Conservation (phyloP, 2,113 vertebrate species). For the Cinclus cinclus region DNA sequence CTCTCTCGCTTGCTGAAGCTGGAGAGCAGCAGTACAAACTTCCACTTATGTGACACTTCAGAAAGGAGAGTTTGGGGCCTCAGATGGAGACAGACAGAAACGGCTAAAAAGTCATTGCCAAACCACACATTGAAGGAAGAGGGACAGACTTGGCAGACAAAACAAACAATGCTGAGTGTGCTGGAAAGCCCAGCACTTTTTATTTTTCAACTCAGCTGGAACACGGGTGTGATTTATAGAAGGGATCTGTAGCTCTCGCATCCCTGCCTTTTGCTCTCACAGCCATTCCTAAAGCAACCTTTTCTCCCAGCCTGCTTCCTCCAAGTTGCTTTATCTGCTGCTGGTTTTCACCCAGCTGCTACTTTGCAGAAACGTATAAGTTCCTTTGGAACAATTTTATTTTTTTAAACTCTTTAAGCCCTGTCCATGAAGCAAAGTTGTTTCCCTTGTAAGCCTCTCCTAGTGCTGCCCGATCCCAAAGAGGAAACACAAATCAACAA, state of each 20-base stretch:
- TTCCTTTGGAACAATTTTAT: not conserved
- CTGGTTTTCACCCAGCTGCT: not conserved
- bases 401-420: not conserved
- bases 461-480: too few species aligned
- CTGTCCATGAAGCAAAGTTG: not conserved
- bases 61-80: not conserved
- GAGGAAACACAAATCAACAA: too few species aligned
- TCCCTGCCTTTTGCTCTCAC: not conserved
- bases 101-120: not conserved
- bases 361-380: not conserved
- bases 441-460: not conserved
- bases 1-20: not conserved
- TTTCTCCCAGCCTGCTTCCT: not conserved
- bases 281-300: not conserved
- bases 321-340: not conserved
- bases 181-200: not conserved
- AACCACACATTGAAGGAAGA: not conserved
- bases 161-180: slow-evolving; percentile 1
- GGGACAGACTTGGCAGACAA: not conserved
- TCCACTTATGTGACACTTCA: not conserved
- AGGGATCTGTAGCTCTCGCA: not conserved
- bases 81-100: not conserved
- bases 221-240: slow-evolving; percentile 6
- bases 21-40: not conserved
- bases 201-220: slow-evolving; percentile 21